Evolutionary conservation across 2,888 invertebrate species (phyloP), one percentile per base, ranked within the genome.

Genomic region (Tipula vernalis): DNA sequence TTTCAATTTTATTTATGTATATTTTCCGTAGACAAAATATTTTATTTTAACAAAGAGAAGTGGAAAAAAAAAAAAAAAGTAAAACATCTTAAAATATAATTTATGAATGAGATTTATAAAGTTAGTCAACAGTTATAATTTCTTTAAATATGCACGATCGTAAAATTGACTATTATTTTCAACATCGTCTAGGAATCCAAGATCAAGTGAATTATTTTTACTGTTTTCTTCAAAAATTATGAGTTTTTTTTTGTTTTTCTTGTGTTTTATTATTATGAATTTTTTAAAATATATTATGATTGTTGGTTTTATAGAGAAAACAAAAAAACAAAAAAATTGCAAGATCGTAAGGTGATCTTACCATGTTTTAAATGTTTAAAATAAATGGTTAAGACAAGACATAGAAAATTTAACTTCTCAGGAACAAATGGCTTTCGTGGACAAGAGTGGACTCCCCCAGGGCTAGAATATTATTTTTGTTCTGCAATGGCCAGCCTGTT

Each of bases 51-150:
- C 28, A 28, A 71, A 71, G 28, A 71, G 71, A 71, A 71, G 28
- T 28, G n/a, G n/a, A n/a, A 6, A 18, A 18, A 57, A 10, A 10
- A 10, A 10, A 71, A 71, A 71, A 15, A 51, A 51, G 51, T 51
- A 15, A 51, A 71, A 71, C 71, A 71, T 71, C 71, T 71, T 71
- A 28, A 71, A 71, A 71, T 71, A 28, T 71, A 71, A 71, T 71
- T 71, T 71, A 71, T 71, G 71, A 71, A 71, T 71, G 71, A 71
- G 71, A 71, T 71, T 71, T 71, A 71, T 71, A 71, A 71, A 71
- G 28, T 71, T 71, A 71, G 71, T 71, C 71, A 71, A 57, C 51
- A 71, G 71, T 71, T 71, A 71, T 71, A 71, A 71, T 71, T 71
- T 71, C 71, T 71, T 71, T 71, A 71, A 71, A 71, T 71, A 71